Conservation (phyloP, 1,140 invertebrate species). For the Anadara kagoshimensis region DNA sequence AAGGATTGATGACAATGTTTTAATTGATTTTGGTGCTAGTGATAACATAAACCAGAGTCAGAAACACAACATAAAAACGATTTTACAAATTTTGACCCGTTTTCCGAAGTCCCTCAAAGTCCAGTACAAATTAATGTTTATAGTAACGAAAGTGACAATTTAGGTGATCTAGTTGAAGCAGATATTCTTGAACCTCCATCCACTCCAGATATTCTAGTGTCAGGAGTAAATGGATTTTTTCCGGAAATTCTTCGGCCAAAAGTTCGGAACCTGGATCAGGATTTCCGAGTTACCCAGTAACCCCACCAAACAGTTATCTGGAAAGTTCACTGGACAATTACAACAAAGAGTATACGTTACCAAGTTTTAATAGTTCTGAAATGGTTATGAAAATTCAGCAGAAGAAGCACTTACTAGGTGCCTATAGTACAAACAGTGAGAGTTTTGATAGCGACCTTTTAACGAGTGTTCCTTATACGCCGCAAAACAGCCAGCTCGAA, state of each 20-base stretch:
- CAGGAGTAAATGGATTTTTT: conserved; percentile 8
- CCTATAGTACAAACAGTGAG: background rate
- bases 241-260: conserved; percentile 12
- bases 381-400: conserved; percentile 61
- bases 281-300: conserved; percentile 44
- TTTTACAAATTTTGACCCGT: background rate
- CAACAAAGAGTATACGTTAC: conserved; percentile 45
- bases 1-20: too few relatives aligned
- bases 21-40: too few relatives aligned
- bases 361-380: conserved; percentile 67
- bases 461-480: conserved; percentile 44
- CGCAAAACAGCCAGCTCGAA: conserved; percentile 66
- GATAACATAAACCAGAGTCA: too few relatives aligned
- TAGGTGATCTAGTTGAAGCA: conserved; percentile 26
- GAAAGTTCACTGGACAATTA: background rate
- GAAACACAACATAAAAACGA: background rate
- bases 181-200: conserved; percentile 24
- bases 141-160: conserved; percentile 4
- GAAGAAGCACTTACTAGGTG: conserved; percentile 47
- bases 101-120: background rate
- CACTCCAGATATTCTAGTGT: conserved; percentile 8
- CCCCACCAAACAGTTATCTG: conserved; percentile 34
- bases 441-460: background rate
- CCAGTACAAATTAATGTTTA: background rate
- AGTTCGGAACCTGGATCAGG: conserved; percentile 20